These are phyloP conservation scores for Podiceps cristatus DNA, from an alignment of 2,113 vertebrate genomes.

Conservation along the genomic window DNA sequence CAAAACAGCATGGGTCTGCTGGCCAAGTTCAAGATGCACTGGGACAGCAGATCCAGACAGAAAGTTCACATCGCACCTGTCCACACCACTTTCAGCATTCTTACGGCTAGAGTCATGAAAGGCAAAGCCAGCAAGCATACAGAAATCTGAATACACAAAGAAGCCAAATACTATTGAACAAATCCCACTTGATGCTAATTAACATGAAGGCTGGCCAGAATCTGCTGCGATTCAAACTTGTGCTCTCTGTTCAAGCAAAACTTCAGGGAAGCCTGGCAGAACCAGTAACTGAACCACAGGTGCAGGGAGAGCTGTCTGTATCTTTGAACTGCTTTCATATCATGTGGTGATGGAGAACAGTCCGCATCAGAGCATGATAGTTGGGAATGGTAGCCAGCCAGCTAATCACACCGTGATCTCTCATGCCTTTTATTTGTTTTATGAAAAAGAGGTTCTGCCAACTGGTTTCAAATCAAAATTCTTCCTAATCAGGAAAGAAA, in stretches of 20 bases:
- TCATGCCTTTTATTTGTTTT: not conserved
- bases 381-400: not conserved
- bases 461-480: not conserved
- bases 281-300: not conserved
- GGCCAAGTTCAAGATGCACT: not conserved
- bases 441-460: not conserved
- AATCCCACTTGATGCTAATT: not conserved
- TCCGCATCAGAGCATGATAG: not conserved
- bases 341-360: not conserved
- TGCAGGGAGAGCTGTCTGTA: not conserved
- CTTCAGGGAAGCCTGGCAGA: slow-evolving; percentile 29
- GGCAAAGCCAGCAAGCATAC: not conserved
- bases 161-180: slow-evolving; percentile 1
- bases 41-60: not conserved
- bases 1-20: not conserved
- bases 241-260: not conserved
- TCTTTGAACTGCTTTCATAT: not conserved
- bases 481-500: not conserved
- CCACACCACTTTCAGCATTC: not conserved
- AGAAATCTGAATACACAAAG: not conserved
- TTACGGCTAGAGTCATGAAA: not conserved
- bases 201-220: slow-evolving; percentile 20
- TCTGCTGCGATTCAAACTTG: not conserved
- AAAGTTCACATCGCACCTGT: not conserved
- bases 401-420: not conserved